Evolutionary conservation across 2,888 invertebrate genomes (phyloP).

Genomic region (Sarcophaga subvicina): DNA sequence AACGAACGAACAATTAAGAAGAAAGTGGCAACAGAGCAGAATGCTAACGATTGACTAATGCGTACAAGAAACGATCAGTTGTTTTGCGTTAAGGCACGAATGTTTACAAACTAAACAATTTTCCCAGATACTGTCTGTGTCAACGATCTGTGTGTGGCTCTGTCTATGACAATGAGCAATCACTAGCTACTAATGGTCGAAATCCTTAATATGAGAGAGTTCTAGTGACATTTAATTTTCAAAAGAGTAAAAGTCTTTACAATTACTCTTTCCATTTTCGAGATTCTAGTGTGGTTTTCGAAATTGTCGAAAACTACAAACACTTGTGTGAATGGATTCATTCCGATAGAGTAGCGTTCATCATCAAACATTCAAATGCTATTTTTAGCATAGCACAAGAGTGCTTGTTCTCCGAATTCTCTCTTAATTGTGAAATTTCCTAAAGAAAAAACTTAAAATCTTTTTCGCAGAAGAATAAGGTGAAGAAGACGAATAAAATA

Average conservation of each 20-base stretch:
- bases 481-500: no score
- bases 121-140: not conserved
- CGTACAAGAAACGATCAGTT: slow-evolving; percentile 14
- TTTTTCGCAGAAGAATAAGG: no score
- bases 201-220: slow-evolving; percentile 51
- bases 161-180: no score
- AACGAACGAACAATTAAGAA: not conserved
- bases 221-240: slow-evolving; percentile 36
- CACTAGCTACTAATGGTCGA: slow-evolving; percentile 45
- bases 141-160: slow-evolving; percentile 30
- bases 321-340: slow-evolving; percentile 77
- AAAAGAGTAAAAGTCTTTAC: slow-evolving; percentile 25
- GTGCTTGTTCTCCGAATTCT: slow-evolving; percentile 35
- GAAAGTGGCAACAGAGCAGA: slow-evolving; percentile 3
- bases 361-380: slow-evolving; percentile 52
- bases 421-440: not conserved
- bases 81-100: slow-evolving; percentile 45
- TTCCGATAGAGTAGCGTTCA: slow-evolving; percentile 56
- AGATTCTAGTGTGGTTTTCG: slow-evolving; percentile 47
- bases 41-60: no score
- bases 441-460: no score
- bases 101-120: slow-evolving; percentile 57
- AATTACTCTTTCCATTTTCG: no score
- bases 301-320: slow-evolving; percentile 69
- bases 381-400: slow-evolving; percentile 73